Conservation (phyloP, 2,113 vertebrate species). For the Perca schrenkii region DNA sequence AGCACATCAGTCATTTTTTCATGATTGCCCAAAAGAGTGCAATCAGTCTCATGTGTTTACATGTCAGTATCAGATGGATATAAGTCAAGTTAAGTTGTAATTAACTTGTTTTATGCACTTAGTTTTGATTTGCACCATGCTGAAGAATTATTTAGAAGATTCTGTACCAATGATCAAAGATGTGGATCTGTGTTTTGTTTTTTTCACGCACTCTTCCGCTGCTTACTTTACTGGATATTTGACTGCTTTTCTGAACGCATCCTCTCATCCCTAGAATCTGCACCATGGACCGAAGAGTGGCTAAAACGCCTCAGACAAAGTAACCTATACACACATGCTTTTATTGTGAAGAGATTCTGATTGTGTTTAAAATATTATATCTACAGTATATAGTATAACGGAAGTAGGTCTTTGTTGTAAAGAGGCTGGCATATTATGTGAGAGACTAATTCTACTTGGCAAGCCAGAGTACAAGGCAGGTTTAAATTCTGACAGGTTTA, state of each 20-base stretch:
- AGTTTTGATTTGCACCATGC: slow-evolving; percentile 29
- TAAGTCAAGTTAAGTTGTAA: slow-evolving; percentile 51
- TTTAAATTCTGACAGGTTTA: slow-evolving; percentile 72
- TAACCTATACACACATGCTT: neutral
- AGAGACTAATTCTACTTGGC: slow-evolving; percentile 70
- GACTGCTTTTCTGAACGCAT: neutral
- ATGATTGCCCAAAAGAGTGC: slow-evolving; percentile 57
- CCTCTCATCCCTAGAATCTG: neutral
- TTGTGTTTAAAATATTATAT: slow-evolving; percentile 25
- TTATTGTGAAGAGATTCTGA: slow-evolving; percentile 14
- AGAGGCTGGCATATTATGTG: slow-evolving; percentile 51
- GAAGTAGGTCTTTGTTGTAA: slow-evolving; percentile 57
- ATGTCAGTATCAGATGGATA: slow-evolving; percentile 41
- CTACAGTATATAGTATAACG: slow-evolving; percentile 2
- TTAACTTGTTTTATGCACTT: slow-evolving; percentile 50
- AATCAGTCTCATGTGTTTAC: slow-evolving; percentile 72
- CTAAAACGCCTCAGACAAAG: neutral
- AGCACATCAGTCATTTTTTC: slow-evolving; percentile 40
- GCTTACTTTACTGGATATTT: neutral
- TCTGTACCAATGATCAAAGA: neutral
- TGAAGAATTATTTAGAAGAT: slow-evolving; percentile 6
- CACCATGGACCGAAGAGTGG: neutral
- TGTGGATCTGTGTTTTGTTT: neutral
- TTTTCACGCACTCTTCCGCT: neutral
- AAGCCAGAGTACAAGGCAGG: slow-evolving; percentile 63